phyloP scores from a whole-genome alignment of 2,797 vertebrate genomes.

The Aphelocoma californica region DNA sequence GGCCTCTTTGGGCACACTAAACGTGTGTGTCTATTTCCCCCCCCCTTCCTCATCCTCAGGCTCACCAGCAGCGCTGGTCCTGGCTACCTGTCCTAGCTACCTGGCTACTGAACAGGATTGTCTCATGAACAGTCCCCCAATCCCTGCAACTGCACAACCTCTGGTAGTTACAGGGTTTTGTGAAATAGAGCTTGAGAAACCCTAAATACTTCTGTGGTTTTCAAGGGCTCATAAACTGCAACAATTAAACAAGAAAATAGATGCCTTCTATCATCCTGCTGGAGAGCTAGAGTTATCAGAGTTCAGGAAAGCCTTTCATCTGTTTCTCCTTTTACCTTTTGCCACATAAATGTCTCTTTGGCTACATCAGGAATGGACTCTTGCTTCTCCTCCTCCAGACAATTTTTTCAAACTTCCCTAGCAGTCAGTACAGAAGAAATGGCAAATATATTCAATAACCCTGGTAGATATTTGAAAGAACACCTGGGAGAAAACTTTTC shows the following conservation, averaged over 20 bases:
- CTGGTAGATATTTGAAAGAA: background rate
- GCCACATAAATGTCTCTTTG: background rate
- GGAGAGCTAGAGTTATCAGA: background rate
- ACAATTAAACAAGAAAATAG: background rate
- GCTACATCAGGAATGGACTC: background rate
- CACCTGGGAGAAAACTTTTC: background rate
- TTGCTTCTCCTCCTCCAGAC: background rate
- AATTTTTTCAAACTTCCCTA: background rate
- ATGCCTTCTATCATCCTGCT: background rate
- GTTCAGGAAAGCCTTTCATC: background rate
- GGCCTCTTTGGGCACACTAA: background rate
- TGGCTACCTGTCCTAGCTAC: no score
- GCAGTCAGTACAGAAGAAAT: background rate
- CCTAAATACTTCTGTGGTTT: background rate
- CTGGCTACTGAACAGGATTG: no score
- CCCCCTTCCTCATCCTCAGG: background rate
- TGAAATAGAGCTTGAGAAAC: background rate
- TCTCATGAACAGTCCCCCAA: background rate
- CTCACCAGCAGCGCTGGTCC: background rate
- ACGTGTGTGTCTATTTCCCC: background rate
- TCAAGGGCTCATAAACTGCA: background rate
- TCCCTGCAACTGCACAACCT: accelerated
- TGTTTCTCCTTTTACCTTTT: background rate
- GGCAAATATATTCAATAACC: background rate
- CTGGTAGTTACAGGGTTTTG: background rate